Conservation (phyloP, 2,888 invertebrate genomes). For the Parelbella ahira region DNA sequence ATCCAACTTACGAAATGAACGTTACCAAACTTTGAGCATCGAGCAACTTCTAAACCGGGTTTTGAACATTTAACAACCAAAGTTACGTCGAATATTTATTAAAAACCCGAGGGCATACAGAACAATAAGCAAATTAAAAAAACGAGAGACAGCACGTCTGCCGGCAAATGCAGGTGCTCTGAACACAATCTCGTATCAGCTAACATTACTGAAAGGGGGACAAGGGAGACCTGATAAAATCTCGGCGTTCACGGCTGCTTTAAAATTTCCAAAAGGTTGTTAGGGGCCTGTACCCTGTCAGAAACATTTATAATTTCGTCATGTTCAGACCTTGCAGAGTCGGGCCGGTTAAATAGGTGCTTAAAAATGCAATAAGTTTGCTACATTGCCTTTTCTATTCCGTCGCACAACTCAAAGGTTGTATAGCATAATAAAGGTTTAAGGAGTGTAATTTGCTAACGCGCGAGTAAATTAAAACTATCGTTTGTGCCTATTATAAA, state of each 20-base stretch:
- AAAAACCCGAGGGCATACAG: neutral
- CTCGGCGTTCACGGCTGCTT: slow-evolving; percentile 18
- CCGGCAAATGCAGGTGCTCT: slow-evolving; percentile 2
- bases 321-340: slow-evolving; percentile 7
- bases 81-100: slow-evolving; percentile 15
- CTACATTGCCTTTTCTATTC: slow-evolving; percentile 9
- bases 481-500: too few species aligned
- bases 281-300: too few species aligned
- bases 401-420: slow-evolving; percentile 4
- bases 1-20: slow-evolving; percentile 10
- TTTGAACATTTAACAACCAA: slow-evolving; percentile 20
- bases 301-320: slow-evolving; percentile 22
- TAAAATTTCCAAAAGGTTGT: slow-evolving; percentile 21
- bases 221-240: slow-evolving; percentile 22
- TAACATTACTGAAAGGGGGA: slow-evolving; percentile 16
- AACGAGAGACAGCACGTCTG: slow-evolving; percentile 5
- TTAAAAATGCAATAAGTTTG: slow-evolving; percentile 23
- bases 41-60: slow-evolving; percentile 8
- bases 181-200: slow-evolving; percentile 20
- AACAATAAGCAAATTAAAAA: slow-evolving; percentile 23
- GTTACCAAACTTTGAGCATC: slow-evolving; percentile 7
- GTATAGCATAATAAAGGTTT: neutral
- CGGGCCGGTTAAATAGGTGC: slow-evolving; percentile 13
- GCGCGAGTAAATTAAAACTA: neutral
- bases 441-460: neutral